Base-by-base conservation (phyloP, 1,140 invertebrate species). In the Drosophila rufa region DNA sequence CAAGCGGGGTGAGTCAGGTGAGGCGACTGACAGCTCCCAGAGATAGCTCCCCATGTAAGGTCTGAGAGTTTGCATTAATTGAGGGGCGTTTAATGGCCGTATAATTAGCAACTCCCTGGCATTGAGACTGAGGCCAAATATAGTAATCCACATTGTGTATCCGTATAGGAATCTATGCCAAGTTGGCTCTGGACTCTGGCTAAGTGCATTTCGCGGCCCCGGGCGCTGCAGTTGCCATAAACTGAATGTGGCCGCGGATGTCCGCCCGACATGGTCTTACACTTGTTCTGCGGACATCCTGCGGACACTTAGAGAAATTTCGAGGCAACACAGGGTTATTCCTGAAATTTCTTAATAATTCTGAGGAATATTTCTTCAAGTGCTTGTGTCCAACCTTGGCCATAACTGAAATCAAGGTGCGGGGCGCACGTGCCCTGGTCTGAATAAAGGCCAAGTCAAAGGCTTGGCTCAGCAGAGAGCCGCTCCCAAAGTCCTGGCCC, bases 401-500 rank as follows among this genome's bases (percentile, higher is more conserved):
- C 27, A 46, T 40, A 53, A 47, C 42, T 36, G 67, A 55, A 62
- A 66, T 69, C 64, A 80, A 75, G 78, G 66, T 36, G 65, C 36
- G 57, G 79, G 33, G 53, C 73, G 48, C 80, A 87, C 84, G 80
- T 83, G 58, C 51, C 67, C 40, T 48, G 42, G 45, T 43, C 47
- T 4, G 25, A 33, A 22, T 65, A 50, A 65, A 66, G 60, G 79
- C 55, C 62, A 51, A 59, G 61, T 57, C 47, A 89, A 87, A 87
- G 83, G 83, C 84, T 87, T 89, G 83, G 71, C 80, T 36, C 33
- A n/a, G 15, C n/a, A 11, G 19, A 12, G 3, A 48, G 59, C 46
- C 84, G 74, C 84, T 80, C 84, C 84, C 69, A 62, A 3, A 62
- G 82, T 89, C 84, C 85, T 84, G 60, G 76, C 59, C 56, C 51